Evolutionary conservation across 2,888 invertebrate genomes (phyloP).

Genomic region (Drosophila basisetae): DNA sequence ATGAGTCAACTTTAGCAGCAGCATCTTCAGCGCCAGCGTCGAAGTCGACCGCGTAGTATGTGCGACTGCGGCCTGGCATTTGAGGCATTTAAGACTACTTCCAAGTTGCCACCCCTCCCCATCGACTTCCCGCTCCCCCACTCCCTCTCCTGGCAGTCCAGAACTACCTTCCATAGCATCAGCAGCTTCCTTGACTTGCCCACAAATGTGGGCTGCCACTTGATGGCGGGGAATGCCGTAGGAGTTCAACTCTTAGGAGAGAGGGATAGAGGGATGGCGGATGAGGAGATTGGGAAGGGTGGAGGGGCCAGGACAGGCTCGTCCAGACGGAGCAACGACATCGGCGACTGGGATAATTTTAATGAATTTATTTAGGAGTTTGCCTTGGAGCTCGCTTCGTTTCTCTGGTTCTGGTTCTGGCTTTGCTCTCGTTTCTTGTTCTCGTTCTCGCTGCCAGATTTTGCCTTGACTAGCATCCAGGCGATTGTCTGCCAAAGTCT

Average conservation of each 20-base stretch:
- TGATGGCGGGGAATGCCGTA: constrained; percentile 72
- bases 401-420: neutral
- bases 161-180: neutral
- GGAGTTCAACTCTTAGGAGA: constrained; percentile 21
- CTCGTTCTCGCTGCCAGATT: constrained; percentile 43
- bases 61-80: constrained; percentile 65
- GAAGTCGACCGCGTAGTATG: constrained; percentile 72
- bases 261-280: neutral
- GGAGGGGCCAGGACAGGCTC: neutral
- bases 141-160: neutral
- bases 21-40: constrained; percentile 51
- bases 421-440: constrained; percentile 1
- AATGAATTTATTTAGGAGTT: constrained; percentile 81
- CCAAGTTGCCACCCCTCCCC: constrained; percentile 17
- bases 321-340: constrained; percentile 63
- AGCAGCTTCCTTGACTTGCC: constrained; percentile 45
- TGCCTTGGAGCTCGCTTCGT: constrained; percentile 40
- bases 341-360: constrained; percentile 74
- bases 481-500: constrained; percentile 14
- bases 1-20: constrained; percentile 47
- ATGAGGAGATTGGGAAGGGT: neutral
- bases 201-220: constrained; percentile 80
- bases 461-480: constrained; percentile 30
- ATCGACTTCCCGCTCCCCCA: neutral
- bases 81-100: constrained; percentile 37